Base-by-base conservation (phyloP, 2,797 vertebrate species). In the Rhincodon typus region DNA sequence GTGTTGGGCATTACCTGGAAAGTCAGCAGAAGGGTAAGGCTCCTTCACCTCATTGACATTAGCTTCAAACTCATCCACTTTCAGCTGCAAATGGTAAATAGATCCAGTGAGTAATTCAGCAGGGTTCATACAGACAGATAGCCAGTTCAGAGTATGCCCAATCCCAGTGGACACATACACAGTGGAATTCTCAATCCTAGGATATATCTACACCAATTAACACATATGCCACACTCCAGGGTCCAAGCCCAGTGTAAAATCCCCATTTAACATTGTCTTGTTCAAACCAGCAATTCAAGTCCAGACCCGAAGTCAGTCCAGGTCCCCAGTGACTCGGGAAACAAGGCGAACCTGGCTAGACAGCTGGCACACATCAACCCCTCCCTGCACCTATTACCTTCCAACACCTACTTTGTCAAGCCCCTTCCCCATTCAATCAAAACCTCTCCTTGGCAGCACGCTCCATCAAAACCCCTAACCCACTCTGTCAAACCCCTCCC, bases 41-140 rank as follows among this genome's bases (percentile, higher is more conserved):
- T 99, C 99, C 97, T 99, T 99, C 96, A 99, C 98, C 97, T 99
- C 99, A 79, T 99, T 99, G 96, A 99, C 99, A 19, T 99, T 99
- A 53, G 99, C 99, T 97, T 99, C 99, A 98, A 99, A 99, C 96
- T 99, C 99, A 0, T 99, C 99, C 10, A 99, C 96, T 98, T 99
- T 99, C 74, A 99, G 98, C 99, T 99, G 97, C 62, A 96, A 95
- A 96, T 95, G 17, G 3, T 57, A 96, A 82, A 87, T n/a, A 95
- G 25, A 21, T 42, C 1, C 19, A 19, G 21, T 84, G 72, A 96
- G 3, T 72, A 23, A 38, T 27, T 46, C 17, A 66, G 38, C 86
- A 87, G 8, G 46, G 27, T 94, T 4, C 2, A 42, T 23, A 15
- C 67, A n/a, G 10, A 8, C 30, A 0, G 2, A n/a, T 27, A 42